A percentile compares a stretch with the other conserved stretches of the same genome.
phyloP scores from a whole-genome alignment of 2,888 invertebrate genomes.

The Himalopsyche japonica region DNA sequence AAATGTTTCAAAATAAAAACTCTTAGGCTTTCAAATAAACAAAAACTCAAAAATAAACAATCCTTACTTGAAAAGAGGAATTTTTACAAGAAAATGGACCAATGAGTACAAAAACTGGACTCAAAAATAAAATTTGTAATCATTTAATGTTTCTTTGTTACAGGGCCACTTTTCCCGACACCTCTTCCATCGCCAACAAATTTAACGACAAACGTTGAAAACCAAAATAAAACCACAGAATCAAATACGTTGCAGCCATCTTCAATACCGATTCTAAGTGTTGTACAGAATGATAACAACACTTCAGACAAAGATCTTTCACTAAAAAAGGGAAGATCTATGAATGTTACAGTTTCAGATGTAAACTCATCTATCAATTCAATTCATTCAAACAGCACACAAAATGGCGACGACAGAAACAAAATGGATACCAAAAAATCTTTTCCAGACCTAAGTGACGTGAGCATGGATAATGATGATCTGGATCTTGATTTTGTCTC shows the following conservation, averaged over 20 bases:
- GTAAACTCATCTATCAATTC: conserved; percentile 26
- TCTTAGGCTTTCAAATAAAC: no score
- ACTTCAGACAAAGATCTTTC: not conserved
- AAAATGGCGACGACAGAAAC: not conserved
- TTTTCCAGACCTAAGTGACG: conserved; percentile 73
- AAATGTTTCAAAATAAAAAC: no score
- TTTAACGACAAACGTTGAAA: not conserved
- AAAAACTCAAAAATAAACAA: no score
- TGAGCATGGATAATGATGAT: conserved; percentile 73
- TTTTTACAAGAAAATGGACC: no score
- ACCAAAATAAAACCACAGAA: conserved; percentile 7
- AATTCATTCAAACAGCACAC: conserved; percentile 9
- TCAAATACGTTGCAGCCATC: not conserved
- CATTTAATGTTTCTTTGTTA: conserved; percentile 6
- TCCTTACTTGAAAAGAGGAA: no score
- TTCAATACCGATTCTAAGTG: conserved; percentile 12
- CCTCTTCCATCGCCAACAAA: conserved; percentile 22
- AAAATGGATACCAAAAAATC: conserved; percentile 43
- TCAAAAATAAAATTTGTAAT: not conserved
- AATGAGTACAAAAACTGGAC: no score
- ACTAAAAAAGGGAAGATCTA: conserved; percentile 32
- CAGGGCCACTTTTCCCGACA: conserved; percentile 35
- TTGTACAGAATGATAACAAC: conserved; percentile 10
- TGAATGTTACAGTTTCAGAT: conserved; percentile 31
- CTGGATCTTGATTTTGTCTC: conserved; percentile 33